A percentile compares a stretch with the other conserved stretches of the same genome.
Conservation (phyloP, 2,888 invertebrate species). For the Acanthopleura granulata region DNA sequence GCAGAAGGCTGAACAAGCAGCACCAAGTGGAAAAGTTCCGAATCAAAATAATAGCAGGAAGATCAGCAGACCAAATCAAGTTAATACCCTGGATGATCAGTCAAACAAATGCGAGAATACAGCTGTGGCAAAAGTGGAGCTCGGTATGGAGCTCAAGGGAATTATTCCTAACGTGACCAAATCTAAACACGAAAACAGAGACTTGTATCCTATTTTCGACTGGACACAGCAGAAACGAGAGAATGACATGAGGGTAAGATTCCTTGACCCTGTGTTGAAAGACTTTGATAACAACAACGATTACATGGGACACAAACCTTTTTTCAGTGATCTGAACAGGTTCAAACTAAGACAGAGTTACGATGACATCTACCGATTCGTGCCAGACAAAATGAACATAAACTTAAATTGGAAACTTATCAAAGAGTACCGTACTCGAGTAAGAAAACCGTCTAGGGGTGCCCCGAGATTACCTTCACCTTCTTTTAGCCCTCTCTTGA, state of each 20-base stretch:
- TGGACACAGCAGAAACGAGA: constrained; percentile 6
- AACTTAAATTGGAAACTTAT: neutral
- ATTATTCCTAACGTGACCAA: neutral
- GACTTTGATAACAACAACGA: neutral
- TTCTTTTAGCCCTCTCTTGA: neutral
- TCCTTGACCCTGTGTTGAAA: constrained; percentile 4
- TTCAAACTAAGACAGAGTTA: neutral
- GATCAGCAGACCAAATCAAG: too few species aligned
- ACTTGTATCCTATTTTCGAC: neutral
- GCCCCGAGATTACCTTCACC: neutral
- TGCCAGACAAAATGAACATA: neutral
- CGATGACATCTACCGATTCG: neutral
- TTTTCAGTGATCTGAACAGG: neutral
- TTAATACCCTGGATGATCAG: neutral
- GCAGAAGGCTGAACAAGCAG: neutral
- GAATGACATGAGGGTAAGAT: neutral
- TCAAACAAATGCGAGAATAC: neutral
- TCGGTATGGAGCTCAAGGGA: neutral
- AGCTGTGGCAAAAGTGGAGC: neutral
- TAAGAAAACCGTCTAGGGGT: neutral
- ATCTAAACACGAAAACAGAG: neutral
- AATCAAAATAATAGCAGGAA: neutral
- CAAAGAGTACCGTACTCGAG: neutral
- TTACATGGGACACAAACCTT: neutral
- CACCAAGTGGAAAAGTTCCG: neutral